These are phyloP conservation scores for Choloepus didactylus DNA, from an alignment of 2,797 vertebrate species.

Conservation along the genomic window DNA sequence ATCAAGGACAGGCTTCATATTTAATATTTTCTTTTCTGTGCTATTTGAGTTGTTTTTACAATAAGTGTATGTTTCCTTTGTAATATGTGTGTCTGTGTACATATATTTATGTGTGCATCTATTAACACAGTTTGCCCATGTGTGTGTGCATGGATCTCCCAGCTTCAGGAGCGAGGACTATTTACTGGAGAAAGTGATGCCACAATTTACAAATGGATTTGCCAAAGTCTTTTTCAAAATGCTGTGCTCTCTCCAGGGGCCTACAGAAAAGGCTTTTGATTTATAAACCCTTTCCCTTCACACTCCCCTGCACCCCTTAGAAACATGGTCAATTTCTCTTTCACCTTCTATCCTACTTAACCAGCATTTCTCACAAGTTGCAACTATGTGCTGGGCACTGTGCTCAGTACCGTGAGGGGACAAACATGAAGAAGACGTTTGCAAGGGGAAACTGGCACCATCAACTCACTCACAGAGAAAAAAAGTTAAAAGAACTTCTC, in stretches of 20 bases:
- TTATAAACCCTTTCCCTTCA: background rate
- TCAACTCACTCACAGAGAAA: background rate
- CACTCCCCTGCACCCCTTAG: background rate
- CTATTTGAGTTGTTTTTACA: background rate
- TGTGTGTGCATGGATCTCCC: background rate
- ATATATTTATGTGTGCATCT: background rate
- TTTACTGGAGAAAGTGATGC: background rate
- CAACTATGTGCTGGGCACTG: background rate
- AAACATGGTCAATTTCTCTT: background rate
- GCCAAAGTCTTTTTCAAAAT: background rate
- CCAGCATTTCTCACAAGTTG: background rate
- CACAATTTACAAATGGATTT: background rate
- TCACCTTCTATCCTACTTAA: background rate
- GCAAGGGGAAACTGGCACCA: background rate
- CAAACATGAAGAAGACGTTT: background rate
- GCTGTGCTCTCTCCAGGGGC: background rate
- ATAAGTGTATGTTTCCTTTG: background rate
- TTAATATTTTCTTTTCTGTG: background rate
- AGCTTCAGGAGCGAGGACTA: background rate
- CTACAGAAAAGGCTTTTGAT: conserved; percentile 3
- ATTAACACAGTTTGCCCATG: background rate
- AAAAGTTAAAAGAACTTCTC: background rate
- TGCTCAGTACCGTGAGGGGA: background rate
- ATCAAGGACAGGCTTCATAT: background rate
- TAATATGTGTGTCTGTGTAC: background rate